Evolutionary conservation across 2,113 vertebrate genomes (phyloP), one percentile per base, ranked within the genome.

Genomic region (Ifrita kowaldi): DNA sequence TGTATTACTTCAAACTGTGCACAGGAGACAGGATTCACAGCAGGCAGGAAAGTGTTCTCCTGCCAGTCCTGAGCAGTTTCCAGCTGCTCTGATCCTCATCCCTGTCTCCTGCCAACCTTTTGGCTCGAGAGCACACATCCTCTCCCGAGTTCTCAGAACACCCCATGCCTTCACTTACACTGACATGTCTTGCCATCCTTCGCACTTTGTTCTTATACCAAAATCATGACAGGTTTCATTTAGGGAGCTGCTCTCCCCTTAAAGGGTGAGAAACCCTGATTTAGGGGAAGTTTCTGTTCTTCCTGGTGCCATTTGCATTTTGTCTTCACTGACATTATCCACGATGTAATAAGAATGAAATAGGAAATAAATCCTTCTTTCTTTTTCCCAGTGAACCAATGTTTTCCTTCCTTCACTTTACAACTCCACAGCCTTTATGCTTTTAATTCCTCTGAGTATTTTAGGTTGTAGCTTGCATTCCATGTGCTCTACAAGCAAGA

Each of bases 111-210:
- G 37, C 19, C 24, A 65, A 7, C 14, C 68, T 20, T 27, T n/a
- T 7, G 32, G 39, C 56, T 60, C 7, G 7, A 33, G 64, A 60
- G 63, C 5, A 0, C 23, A 4, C 24, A 7, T 44, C 63, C 30
- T 23, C 78, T 78, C 32, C 63, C 3, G 4, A 22, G 35, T 32
- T 41, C 56, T 13, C 60, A 11, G 14, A 59, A 13, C 21, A 16
- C 35, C 6, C 1, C 50, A 14, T 0, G 9, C 24, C 50, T 35
- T 35, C 64, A 3, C 46, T 37, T 3, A 9, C 53, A 1, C 56
- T 13, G 16, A 11, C n/a, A 44, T 5, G 62, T 21, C 27, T 21
- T 28, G 37, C 55, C 44, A 26, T 16, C 28, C 3, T 49, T 44
- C 39, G 26, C 16, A 6, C n/a, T 42, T 47, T 53, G 50, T 19